These are phyloP conservation scores for Xiphophorus maculatus DNA, from an alignment of 2,113 vertebrate species.

Conservation along the genomic window DNA sequence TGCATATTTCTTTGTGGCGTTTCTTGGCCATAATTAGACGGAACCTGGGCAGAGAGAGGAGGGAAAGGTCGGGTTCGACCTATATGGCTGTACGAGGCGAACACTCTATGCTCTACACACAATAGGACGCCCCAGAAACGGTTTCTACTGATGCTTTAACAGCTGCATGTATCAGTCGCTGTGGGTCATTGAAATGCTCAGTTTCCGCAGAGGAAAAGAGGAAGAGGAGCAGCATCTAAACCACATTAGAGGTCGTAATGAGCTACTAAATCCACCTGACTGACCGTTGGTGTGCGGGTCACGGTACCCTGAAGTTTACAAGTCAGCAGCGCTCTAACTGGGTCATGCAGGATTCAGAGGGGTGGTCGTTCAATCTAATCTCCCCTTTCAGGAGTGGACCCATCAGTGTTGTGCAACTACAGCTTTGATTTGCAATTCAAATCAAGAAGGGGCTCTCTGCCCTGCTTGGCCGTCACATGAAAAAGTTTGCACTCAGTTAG, in stretches of 20 bases:
- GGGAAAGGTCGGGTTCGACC: no score
- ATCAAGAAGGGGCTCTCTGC: neutral
- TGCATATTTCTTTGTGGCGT: no score
- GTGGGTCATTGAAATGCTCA: neutral
- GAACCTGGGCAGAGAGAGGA: no score
- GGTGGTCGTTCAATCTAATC: neutral
- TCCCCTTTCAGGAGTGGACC: neutral
- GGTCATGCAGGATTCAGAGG: neutral
- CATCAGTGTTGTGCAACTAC: neutral
- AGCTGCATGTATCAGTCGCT: neutral
- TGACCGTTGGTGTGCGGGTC: neutral
- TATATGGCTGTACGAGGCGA: neutral
- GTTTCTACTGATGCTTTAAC: neutral
- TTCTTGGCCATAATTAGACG: neutral
- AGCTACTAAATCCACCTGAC: neutral
- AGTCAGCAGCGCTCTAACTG: neutral
- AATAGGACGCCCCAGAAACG: neutral
- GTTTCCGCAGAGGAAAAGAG: neutral
- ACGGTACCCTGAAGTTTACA: neutral
- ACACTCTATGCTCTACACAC: neutral
- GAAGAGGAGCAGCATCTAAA: neutral
- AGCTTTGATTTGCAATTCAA: neutral
- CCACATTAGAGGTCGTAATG: neutral
- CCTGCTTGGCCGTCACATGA: neutral
- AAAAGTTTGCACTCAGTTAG: neutral